Base-by-base conservation (phyloP, 2,797 vertebrate species). In the Carduelis carduelis region DNA sequence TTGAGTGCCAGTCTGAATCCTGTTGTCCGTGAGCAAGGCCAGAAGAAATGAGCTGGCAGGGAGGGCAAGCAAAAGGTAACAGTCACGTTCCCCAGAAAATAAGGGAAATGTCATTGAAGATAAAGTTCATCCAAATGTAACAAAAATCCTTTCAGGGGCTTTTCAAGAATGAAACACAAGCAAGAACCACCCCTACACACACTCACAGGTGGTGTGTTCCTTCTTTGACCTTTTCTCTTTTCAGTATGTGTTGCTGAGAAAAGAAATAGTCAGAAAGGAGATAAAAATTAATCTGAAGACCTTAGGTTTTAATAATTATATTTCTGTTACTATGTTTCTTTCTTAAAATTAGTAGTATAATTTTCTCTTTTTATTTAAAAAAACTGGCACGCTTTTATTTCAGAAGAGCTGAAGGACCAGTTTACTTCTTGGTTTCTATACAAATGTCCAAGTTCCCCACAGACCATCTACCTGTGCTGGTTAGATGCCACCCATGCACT, bases 391-490 rank as follows among this genome's bases (percentile, higher is more conserved):
- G 19, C 0, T 88, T 89, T 65, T 30, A 72, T 76, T 81, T 83
- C 35, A 46, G 46, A 78, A 63, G 23, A 70, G 26, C 41, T 35
- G 52, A 30, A 68, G 39, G 63, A 76, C 55, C 12, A 37, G 16
- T 37, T 65, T 47, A 86, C 37, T 6, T 88, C 50, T 55, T 23
- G 7, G 8, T 53, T 92, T 69, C 66, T 65, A 1, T 28, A 21
- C 12, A 28, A 43, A 37, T 4, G 16, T 44, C 70, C 6, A 2
- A 39, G 49, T 34, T 1, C 7, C 14, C 34, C 16, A 3, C 11
- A 23, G 17, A 23, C 26, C 2, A 2, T 35, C 41, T 6, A 1
- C 11, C 41, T 1, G 0, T 14, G 44, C 57, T 23, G 28, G 55
- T 72, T 83, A 49, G 50, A 49, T 14, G 8, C 52, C 21, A 32